Evolutionary conservation across 2,797 vertebrate genomes (phyloP).

Genomic region (Podarcis lilfordi): DNA sequence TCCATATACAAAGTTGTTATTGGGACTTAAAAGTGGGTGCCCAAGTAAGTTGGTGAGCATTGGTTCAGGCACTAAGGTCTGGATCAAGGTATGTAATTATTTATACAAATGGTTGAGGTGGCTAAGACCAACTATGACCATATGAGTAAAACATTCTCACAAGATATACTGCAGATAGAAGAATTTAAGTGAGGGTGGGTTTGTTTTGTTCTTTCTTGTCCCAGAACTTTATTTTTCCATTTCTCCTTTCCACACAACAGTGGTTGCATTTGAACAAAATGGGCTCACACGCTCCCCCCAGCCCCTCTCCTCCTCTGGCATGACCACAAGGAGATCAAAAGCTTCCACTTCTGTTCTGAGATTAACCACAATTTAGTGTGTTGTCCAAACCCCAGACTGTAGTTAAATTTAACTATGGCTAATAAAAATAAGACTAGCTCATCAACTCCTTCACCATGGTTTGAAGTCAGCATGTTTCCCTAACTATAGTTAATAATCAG

Average conservation of each 20-base stretch:
- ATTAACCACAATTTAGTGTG: background rate
- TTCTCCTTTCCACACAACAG: background rate
- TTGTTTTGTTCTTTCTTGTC: background rate
- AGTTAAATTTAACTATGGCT: background rate
- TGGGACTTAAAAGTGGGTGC: background rate
- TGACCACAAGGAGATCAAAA: too few relatives aligned
- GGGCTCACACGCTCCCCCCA: too few relatives aligned
- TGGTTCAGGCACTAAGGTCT: background rate
- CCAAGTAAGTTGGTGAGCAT: background rate
- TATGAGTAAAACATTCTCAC: background rate
- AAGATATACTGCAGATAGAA: background rate
- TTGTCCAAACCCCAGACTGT: background rate
- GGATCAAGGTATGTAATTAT: background rate
- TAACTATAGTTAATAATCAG: background rate
- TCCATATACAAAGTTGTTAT: background rate
- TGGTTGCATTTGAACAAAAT: too few relatives aligned
- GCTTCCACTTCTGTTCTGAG: too few relatives aligned
- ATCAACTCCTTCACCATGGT: background rate
- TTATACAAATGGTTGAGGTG: background rate
- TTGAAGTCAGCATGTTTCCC: background rate
- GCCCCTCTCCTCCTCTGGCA: too few relatives aligned
- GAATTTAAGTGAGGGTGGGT: too few relatives aligned
- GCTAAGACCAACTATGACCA: background rate
- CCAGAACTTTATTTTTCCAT: background rate
- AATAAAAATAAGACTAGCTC: background rate